Evolutionary conservation across 2,888 invertebrate species (phyloP).

Genomic region (Argyra leucocephala): DNA sequence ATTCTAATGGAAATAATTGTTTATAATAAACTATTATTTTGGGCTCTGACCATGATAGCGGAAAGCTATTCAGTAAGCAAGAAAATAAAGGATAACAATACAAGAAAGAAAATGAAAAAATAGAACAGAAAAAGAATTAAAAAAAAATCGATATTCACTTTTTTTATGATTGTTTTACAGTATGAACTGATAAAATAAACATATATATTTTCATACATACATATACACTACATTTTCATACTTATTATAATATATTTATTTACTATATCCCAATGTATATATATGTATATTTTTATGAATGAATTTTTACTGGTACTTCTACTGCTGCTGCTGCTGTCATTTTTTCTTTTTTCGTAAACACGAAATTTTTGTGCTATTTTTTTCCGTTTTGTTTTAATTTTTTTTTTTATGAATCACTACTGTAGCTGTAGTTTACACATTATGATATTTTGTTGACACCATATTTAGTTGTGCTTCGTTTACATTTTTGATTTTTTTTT

Average conservation of each 20-base stretch:
- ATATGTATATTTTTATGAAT: not conserved
- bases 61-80: not conserved
- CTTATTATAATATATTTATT: no score
- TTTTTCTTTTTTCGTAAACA: not conserved
- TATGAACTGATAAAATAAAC: no score
- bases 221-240: no score
- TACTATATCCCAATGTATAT: not conserved
- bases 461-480: not conserved
- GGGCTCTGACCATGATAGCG: not conserved
- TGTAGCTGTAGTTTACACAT: not conserved
- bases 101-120: not conserved
- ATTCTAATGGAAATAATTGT: not conserved
- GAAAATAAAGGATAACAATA: not conserved
- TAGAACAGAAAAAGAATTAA: not conserved
- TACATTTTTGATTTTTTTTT: not conserved
- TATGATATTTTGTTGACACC: not conserved
- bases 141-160: conserved; percentile 1
- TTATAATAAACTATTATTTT: not conserved
- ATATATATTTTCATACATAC: no score
- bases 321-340: not conserved
- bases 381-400: not conserved
- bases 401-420: not conserved
- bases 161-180: no score
- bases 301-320: not conserved
- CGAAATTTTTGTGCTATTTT: no score